These are phyloP conservation scores for Drosophila picticornis DNA, from an alignment of 2,888 invertebrate genomes.

Conservation along the genomic window DNA sequence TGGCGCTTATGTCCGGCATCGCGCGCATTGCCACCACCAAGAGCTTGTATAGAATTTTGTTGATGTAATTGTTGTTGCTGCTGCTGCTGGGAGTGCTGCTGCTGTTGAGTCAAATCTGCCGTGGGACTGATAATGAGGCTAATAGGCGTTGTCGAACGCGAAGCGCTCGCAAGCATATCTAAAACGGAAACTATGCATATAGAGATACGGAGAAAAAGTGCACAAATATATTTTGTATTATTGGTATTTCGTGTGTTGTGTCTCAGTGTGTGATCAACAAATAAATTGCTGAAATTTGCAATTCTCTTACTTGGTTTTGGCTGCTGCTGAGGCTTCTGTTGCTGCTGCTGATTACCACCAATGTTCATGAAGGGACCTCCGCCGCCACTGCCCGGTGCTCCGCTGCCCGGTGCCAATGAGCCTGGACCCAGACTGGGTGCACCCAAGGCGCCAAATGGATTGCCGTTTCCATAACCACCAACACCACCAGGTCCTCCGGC, in stretches of 20 bases:
- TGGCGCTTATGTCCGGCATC: slow-evolving; percentile 84
- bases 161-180: slow-evolving; percentile 87
- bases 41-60: slow-evolving; percentile 67
- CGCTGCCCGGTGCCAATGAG: slow-evolving; percentile 83
- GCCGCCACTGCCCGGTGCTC: slow-evolving; percentile 78
- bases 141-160: slow-evolving; percentile 93
- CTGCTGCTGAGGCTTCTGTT: slow-evolving; percentile 83
- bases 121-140: slow-evolving; percentile 91
- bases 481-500: slow-evolving; percentile 85
- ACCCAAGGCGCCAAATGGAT: slow-evolving; percentile 84
- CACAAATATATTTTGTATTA: slow-evolving; percentile 31
- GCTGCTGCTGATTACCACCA: slow-evolving; percentile 83
- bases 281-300: neutral
- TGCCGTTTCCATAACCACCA: slow-evolving; percentile 78
- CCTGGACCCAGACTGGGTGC: slow-evolving; percentile 84
- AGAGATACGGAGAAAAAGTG: slow-evolving; percentile 47
- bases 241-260: slow-evolving; percentile 14
- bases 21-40: slow-evolving; percentile 83
- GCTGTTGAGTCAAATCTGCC: slow-evolving; percentile 89
- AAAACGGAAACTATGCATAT: slow-evolving; percentile 84
- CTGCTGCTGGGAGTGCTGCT: slow-evolving; percentile 68
- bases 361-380: slow-evolving; percentile 83
- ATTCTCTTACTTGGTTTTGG: slow-evolving; percentile 88
- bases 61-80: slow-evolving; percentile 65
- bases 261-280: slow-evolving; percentile 1